phyloP scores from a whole-genome alignment of 1,140 invertebrate species.

The Heliconius nattereri region DNA sequence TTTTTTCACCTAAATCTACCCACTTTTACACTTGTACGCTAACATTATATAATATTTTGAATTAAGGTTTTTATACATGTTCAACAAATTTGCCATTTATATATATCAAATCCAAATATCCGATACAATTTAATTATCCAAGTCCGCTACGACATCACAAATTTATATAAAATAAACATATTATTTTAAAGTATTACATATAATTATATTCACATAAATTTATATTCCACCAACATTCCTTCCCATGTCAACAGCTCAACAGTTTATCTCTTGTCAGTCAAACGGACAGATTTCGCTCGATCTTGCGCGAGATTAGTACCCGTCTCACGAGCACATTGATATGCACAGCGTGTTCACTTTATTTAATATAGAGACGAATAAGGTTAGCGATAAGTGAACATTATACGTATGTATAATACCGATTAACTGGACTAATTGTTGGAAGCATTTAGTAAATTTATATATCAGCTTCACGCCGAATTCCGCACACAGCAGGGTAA shows the following conservation, averaged over 20 bases:
- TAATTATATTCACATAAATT: neutral
- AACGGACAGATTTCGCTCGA: constrained; percentile 35
- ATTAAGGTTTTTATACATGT: no score
- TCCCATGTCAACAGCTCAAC: constrained; percentile 22
- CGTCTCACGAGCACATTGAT: constrained; percentile 25
- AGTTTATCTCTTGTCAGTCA: constrained; percentile 26
- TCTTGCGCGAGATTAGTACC: constrained; percentile 13
- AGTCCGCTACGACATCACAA: no score
- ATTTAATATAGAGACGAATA: constrained; percentile 19
- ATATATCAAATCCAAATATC: no score
- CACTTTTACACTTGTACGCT: no score
- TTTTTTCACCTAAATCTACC: no score
- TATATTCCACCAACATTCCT: constrained; percentile 22
- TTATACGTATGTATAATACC: neutral
- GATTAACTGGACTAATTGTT: no score
- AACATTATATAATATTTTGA: no score
- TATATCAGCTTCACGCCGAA: no score
- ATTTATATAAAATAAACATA: neutral
- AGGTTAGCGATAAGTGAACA: neutral
- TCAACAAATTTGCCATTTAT: no score
- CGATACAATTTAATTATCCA: no score
- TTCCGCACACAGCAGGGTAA: no score
- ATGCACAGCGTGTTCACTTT: constrained; percentile 24
- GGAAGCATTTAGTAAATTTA: no score
- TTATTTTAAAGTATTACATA: neutral